Conservation (phyloP, 2,113 vertebrate species). For the Numida meleagris region DNA sequence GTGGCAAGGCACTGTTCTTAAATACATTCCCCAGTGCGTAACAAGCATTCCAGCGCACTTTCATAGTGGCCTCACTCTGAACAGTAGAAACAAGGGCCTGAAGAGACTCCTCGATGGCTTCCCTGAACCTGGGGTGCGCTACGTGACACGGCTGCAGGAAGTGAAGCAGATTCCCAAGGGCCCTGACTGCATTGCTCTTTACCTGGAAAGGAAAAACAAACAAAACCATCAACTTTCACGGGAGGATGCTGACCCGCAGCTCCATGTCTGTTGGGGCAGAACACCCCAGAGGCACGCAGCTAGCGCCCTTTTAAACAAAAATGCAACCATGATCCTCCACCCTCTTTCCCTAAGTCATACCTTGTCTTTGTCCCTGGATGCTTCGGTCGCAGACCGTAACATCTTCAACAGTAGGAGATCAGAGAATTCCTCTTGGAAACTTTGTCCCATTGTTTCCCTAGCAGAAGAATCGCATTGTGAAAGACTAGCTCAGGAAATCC, state of each 20-base stretch:
- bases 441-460: constrained; percentile 87
- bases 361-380: constrained; percentile 93
- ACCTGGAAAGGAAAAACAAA: constrained; percentile 76
- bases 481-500: neutral
- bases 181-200: constrained; percentile 92
- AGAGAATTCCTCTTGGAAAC: constrained; percentile 93
- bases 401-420: constrained; percentile 92
- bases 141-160: constrained; percentile 89
- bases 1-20: constrained; percentile 88
- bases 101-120: constrained; percentile 86
- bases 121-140: constrained; percentile 83
- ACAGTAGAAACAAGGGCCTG: constrained; percentile 88
- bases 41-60: constrained; percentile 97
- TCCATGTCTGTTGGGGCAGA: rapidly evolving
- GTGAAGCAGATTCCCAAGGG: constrained; percentile 93
- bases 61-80: constrained; percentile 91
- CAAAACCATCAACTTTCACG: neutral
- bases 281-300: neutral
- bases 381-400: constrained; percentile 87
- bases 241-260: neutral
- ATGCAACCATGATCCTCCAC: neutral
- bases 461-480: neutral
- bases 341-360: constrained; percentile 56
- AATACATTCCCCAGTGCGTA: constrained; percentile 96
- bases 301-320: neutral